A percentile compares a stretch with the other conserved stretches of the same genome.
These are phyloP conservation scores for Suillia variegata DNA, from an alignment of 2,888 invertebrate species.

Conservation along the genomic window DNA sequence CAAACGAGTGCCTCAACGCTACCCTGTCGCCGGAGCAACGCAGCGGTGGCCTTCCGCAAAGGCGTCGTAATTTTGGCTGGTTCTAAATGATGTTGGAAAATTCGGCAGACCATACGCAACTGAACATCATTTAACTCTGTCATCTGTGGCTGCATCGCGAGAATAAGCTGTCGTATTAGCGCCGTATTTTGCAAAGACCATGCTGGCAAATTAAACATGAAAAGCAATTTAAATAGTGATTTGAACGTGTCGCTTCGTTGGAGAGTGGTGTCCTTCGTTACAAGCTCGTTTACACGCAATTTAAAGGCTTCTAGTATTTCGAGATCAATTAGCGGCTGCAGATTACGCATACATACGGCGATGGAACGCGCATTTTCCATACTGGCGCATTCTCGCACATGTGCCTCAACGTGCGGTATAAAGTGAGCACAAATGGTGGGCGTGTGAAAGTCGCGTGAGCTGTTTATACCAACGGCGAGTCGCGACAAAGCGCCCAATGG, in stretches of 20 bases:
- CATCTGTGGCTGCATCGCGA: slow-evolving; percentile 56
- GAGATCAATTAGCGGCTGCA: slow-evolving; percentile 56
- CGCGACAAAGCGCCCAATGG: slow-evolving; percentile 59
- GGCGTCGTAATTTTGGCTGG: slow-evolving; percentile 62
- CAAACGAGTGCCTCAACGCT: slow-evolving; percentile 61
- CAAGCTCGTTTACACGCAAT: slow-evolving; percentile 49
- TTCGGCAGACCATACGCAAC: slow-evolving; percentile 57
- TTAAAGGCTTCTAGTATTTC: slow-evolving; percentile 59
- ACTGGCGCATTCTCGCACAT: slow-evolving; percentile 50
- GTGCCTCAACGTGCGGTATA: slow-evolving; percentile 55
- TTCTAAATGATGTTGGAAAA: slow-evolving; percentile 63
- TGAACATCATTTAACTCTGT: slow-evolving; percentile 57
- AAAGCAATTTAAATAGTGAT: slow-evolving; percentile 49
- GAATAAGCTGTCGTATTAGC: slow-evolving; percentile 57
- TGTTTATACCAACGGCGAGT: slow-evolving; percentile 59
- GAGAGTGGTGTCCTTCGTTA: slow-evolving; percentile 41
- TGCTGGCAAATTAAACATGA: slow-evolving; percentile 61
- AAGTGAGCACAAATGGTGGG: slow-evolving; percentile 57
- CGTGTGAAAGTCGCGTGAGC: slow-evolving; percentile 57
- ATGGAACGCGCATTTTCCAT: slow-evolving; percentile 61
- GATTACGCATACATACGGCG: slow-evolving; percentile 62
- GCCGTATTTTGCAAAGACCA: slow-evolving; percentile 61
- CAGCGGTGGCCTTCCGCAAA: slow-evolving; percentile 58
- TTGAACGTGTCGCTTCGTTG: slow-evolving; percentile 44
- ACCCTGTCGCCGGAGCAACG: slow-evolving; percentile 47